phyloP scores from a whole-genome alignment of 2,113 vertebrate species.

The Cygnus buccinator region DNA sequence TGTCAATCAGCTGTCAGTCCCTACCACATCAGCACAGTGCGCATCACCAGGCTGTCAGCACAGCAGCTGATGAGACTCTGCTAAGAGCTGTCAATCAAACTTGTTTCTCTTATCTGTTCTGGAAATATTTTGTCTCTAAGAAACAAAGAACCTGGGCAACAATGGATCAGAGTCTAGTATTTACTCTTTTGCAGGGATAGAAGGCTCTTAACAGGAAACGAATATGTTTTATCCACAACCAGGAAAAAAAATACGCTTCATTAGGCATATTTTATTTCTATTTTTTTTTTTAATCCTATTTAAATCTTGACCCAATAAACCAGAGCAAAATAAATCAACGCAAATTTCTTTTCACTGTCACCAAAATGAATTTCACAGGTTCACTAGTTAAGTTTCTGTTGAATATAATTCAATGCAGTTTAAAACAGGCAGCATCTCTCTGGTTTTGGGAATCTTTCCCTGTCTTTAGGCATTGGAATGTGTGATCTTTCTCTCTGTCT shows the following conservation, averaged over 20 bases:
- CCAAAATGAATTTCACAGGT: background rate
- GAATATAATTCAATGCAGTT: background rate
- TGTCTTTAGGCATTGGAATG: background rate
- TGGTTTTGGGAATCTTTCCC: background rate
- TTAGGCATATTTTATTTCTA: background rate
- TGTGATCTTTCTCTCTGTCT: background rate
- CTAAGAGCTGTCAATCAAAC: conserved; percentile 80
- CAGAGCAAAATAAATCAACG: background rate
- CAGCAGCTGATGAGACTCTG: conserved; percentile 76
- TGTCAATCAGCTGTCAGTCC: conserved; percentile 84
- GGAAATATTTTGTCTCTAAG: conserved; percentile 82
- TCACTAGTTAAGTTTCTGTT: background rate
- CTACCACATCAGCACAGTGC: conserved; percentile 74
- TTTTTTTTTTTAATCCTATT: background rate
- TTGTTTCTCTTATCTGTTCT: conserved; percentile 76
- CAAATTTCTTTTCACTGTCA: conserved; percentile 21
- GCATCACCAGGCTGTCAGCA: conserved; percentile 79
- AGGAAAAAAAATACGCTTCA: background rate
- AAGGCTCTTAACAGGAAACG: conserved; percentile 24
- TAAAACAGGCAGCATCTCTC: background rate
- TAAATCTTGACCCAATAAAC: conserved; percentile 5
- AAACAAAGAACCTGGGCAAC: conserved; percentile 79
- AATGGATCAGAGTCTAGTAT: conserved; percentile 67
- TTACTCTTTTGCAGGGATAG: conserved; percentile 38
- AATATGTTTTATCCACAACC: conserved; percentile 28